Evolutionary conservation across 2,797 vertebrate genomes (phyloP).

Genomic region (Balearica regulorum): DNA sequence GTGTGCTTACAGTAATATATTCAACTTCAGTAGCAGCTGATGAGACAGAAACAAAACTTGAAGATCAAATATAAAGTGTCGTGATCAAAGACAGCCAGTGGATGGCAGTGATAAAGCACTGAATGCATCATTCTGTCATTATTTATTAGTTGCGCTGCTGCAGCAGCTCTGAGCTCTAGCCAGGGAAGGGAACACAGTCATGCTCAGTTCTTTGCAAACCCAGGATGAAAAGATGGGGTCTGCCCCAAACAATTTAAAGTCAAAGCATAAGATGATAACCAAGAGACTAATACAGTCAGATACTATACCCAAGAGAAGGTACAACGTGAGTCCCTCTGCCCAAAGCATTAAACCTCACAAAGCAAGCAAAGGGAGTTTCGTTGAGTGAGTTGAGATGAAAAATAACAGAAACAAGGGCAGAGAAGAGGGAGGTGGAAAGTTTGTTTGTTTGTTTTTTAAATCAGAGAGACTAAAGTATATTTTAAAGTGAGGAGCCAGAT

Average conservation of each 20-base stretch:
- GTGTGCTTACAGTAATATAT: neutral
- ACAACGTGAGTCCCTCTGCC: fast-evolving
- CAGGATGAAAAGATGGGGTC: neutral
- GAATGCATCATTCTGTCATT: neutral
- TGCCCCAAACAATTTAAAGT: neutral
- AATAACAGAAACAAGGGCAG: neutral
- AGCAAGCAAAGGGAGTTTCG: neutral
- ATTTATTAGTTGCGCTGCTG: neutral
- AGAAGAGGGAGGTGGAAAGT: neutral
- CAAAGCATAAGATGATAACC: neutral
- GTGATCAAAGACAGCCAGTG: neutral
- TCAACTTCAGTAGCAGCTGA: neutral
- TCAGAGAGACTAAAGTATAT: neutral
- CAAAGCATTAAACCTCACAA: neutral
- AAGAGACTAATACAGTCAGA: neutral
- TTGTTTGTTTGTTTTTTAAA: neutral
- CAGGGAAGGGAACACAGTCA: neutral
- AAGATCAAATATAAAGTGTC: neutral
- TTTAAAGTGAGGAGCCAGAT: neutral
- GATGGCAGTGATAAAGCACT: neutral
- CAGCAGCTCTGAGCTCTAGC: neutral
- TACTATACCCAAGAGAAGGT: neutral
- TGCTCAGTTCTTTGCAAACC: neutral
- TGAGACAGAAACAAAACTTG: neutral
- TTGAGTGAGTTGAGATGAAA: neutral